Conservation (phyloP, 2,797 vertebrate genomes). For the Pempheris klunzingeri region DNA sequence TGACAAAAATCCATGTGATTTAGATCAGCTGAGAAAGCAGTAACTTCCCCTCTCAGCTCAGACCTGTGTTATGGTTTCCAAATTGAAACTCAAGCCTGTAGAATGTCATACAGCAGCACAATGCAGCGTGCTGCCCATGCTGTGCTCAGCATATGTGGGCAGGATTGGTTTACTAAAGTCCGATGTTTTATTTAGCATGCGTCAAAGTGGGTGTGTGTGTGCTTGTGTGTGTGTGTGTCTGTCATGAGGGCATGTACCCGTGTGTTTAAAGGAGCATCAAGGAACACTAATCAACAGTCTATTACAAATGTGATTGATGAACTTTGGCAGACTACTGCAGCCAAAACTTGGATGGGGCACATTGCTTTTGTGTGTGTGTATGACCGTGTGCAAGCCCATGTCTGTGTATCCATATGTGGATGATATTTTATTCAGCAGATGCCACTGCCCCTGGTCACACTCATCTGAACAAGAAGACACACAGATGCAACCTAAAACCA, state of each 20-base stretch:
- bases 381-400: constrained; percentile 8
- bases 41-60: constrained; percentile 9
- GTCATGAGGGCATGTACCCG: constrained; percentile 34
- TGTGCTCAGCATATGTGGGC: constrained; percentile 80
- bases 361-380: constrained; percentile 28
- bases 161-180: constrained; percentile 80
- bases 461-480: constrained; percentile 77
- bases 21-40: constrained; percentile 55
- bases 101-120: constrained; percentile 78
- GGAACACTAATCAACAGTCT: constrained; percentile 63
- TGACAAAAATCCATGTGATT: constrained; percentile 61
- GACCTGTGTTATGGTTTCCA: constrained; percentile 71
- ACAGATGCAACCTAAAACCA: constrained; percentile 75
- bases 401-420: constrained; percentile 61
- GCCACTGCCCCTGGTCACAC: constrained; percentile 78
- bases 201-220: constrained; percentile 70
- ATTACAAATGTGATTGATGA: constrained; percentile 64
- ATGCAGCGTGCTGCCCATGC: constrained; percentile 68
- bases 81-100: constrained; percentile 77
- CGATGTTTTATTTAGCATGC: constrained; percentile 83
- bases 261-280: constrained; percentile 52
- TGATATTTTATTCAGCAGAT: constrained; percentile 82
- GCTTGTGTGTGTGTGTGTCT: constrained; percentile 21
- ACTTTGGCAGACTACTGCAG: constrained; percentile 53
- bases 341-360: constrained; percentile 11